phyloP scores from a whole-genome alignment of 2,888 invertebrate genomes.

The Stictocephala bisonia region DNA sequence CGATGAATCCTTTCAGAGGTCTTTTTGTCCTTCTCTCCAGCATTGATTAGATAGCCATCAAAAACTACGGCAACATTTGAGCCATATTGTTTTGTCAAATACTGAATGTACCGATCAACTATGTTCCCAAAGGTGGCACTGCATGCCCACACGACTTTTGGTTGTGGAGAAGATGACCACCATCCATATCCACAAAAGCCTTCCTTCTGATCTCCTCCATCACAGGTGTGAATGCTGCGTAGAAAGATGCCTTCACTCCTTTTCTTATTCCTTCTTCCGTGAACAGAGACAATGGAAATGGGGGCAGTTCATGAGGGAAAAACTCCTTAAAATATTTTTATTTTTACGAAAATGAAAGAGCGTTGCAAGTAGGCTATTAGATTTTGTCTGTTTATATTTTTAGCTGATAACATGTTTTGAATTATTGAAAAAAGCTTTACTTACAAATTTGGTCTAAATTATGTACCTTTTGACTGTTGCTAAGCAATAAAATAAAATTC shows the following conservation, averaged over 20 bases:
- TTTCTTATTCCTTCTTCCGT: slow-evolving; percentile 57
- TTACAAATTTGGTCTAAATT: too few relatives aligned
- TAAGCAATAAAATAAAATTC: too few relatives aligned
- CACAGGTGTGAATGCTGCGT: slow-evolving; percentile 43
- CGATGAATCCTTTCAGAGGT: neutral
- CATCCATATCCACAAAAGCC: slow-evolving; percentile 8
- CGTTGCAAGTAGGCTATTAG: too few relatives aligned
- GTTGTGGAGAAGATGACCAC: slow-evolving; percentile 17
- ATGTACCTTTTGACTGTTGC: too few relatives aligned
- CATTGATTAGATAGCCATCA: slow-evolving; percentile 54
- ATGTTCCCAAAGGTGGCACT: slow-evolving; percentile 52
- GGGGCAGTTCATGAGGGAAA: slow-evolving; percentile 56
- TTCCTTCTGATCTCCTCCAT: too few relatives aligned
- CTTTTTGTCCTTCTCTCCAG: slow-evolving; percentile 32
- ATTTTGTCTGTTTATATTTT: too few relatives aligned
- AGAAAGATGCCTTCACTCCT: slow-evolving; percentile 50
- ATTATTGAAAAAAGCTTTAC: too few relatives aligned
- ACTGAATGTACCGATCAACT: slow-evolving; percentile 56
- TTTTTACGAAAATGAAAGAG: too few relatives aligned
- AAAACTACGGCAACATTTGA: slow-evolving; percentile 53
- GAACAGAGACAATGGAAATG: slow-evolving; percentile 55
- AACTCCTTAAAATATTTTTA: slow-evolving; percentile 51
- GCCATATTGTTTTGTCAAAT: slow-evolving; percentile 55
- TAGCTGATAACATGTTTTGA: too few relatives aligned
- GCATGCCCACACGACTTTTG: slow-evolving; percentile 42